phyloP scores from a whole-genome alignment of 1,140 invertebrate species.

The Tribolium castaneum region DNA sequence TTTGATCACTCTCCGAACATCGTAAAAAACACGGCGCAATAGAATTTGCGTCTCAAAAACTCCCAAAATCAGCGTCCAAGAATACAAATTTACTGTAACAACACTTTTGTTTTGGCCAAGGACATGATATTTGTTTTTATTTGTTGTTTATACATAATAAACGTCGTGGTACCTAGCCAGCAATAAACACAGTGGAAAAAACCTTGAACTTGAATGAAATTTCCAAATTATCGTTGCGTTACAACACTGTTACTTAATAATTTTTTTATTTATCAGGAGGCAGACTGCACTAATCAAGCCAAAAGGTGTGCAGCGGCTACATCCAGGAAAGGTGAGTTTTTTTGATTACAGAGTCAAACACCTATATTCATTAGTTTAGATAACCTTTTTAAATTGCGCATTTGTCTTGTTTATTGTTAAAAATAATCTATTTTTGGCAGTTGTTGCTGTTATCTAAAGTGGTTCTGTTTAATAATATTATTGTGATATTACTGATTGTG shows the following conservation, averaged over 20 bases:
- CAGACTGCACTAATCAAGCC: slow-evolving; percentile 43
- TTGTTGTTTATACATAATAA: neutral
- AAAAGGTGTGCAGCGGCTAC: slow-evolving; percentile 19
- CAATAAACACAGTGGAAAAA: neutral
- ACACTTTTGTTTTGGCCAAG: neutral
- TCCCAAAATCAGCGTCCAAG: neutral
- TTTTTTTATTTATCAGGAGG: slow-evolving; percentile 43
- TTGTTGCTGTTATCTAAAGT: neutral
- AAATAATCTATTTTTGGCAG: slow-evolving; percentile 11
- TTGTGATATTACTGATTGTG: neutral
- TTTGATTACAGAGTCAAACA: neutral
- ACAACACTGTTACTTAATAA: slow-evolving; percentile 2
- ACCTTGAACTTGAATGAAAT: slow-evolving; percentile 3
- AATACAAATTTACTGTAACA: slow-evolving; percentile 7
- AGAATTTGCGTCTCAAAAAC: slow-evolving; percentile 1
- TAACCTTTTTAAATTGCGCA: slow-evolving; percentile 19
- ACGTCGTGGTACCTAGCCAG: neutral
- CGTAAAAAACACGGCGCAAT: slow-evolving; percentile 15
- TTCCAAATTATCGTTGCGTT: neutral
- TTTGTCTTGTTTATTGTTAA: slow-evolving; percentile 7
- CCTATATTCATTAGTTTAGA: neutral
- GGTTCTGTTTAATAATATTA: slow-evolving; percentile 14
- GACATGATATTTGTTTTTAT: slow-evolving; percentile 4
- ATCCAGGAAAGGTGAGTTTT: slow-evolving; percentile 29
- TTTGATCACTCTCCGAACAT: slow-evolving; percentile 18